A percentile compares a stretch with the other conserved stretches of the same genome.
phyloP scores from a whole-genome alignment of 2,113 vertebrate species.

The Notiomystis cincta region DNA sequence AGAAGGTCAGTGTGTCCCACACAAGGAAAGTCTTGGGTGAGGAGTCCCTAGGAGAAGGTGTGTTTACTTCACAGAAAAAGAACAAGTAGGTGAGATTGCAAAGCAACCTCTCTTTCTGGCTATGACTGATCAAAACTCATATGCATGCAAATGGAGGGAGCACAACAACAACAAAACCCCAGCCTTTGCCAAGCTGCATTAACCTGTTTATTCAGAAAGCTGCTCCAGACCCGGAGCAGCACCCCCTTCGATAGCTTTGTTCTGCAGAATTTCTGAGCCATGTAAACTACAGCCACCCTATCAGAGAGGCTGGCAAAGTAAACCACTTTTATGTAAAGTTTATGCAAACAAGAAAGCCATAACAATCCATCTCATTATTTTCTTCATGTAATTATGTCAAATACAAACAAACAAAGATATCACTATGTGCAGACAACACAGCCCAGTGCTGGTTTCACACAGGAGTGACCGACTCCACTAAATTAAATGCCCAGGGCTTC shows the following conservation, averaged over 20 bases:
- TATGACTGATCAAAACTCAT: not conserved
- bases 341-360: conserved; percentile 53
- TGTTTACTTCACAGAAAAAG: not conserved
- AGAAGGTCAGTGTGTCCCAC: not conserved
- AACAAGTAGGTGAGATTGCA: not conserved
- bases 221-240: not conserved
- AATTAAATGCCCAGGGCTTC: conserved; percentile 65
- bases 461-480: conserved; percentile 52
- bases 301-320: not conserved
- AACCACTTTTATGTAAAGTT: conserved; percentile 18
- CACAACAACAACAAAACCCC: not conserved
- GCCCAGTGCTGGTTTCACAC: conserved; percentile 43
- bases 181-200: not conserved
- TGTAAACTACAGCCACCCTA: not conserved
- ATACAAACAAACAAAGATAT: conserved; percentile 51
- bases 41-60: not conserved
- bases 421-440: not conserved
- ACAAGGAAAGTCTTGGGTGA: not conserved
- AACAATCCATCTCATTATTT: conserved; percentile 61
- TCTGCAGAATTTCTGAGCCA: not conserved
- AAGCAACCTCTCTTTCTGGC: not conserved
- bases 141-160: not conserved
- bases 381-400: conserved; percentile 33
- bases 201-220: conserved; percentile 14
- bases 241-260: not conserved